Evolutionary conservation across 2,888 invertebrate genomes (phyloP).

Genomic region (Tinea semifulvella): DNA sequence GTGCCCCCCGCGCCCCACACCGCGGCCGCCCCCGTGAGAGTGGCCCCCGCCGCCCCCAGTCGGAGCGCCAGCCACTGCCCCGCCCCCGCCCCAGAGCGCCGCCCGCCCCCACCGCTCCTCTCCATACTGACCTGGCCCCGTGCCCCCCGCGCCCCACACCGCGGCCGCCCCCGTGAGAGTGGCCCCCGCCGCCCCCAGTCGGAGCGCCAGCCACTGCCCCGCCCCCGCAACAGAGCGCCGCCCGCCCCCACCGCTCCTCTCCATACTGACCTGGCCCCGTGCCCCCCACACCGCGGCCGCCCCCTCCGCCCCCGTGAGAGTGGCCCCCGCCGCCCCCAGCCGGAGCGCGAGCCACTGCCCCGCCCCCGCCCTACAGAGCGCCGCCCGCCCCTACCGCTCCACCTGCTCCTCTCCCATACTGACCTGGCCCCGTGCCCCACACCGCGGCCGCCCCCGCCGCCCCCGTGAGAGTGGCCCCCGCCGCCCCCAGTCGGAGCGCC

Average conservation of each 20-base stretch:
- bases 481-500: no score
- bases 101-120: constrained; percentile 90
- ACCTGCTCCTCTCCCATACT: constrained; percentile 75
- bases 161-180: no score
- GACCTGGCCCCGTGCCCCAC: constrained; percentile 71
- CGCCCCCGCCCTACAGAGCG: constrained; percentile 82
- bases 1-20: constrained; percentile 86
- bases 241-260: constrained; percentile 41
- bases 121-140: constrained; percentile 78
- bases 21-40: no score
- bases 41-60: no score
- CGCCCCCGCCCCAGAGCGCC: constrained; percentile 84
- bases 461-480: no score
- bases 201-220: constrained; percentile 79
- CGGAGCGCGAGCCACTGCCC: constrained; percentile 90
- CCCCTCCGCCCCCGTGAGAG: constrained; percentile 83
- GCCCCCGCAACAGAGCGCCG: constrained; percentile 86
- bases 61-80: constrained; percentile 80
- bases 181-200: no score
- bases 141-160: constrained; percentile 87
- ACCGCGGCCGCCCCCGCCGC: constrained; percentile 75
- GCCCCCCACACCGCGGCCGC: constrained; percentile 75
- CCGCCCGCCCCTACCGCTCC: constrained; percentile 85
- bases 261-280: no score
- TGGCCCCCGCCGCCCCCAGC: no score